A percentile compares a stretch with the other conserved stretches of the same genome.
These are phyloP conservation scores for Oreochromis mossambicus DNA, from an alignment of 2,797 vertebrate genomes.

Conservation along the genomic window DNA sequence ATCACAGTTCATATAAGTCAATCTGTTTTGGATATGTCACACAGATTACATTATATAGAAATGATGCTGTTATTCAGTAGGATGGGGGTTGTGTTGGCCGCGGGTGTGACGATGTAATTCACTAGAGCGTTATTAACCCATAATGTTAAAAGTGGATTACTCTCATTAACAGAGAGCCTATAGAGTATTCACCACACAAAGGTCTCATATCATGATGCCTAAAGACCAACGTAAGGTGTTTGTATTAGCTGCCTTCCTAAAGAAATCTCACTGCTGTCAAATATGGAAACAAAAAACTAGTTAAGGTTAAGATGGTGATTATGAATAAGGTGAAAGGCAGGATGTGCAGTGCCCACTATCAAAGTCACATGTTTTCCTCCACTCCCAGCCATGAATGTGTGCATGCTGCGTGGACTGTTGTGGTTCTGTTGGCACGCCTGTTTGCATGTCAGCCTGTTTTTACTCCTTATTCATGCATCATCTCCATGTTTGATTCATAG, in stretches of 20 bases:
- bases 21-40: slow-evolving; percentile 35
- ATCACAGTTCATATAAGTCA: slow-evolving; percentile 37
- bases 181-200: background rate
- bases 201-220: background rate
- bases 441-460: slow-evolving; percentile 9
- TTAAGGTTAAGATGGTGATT: background rate
- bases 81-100: background rate
- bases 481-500: background rate
- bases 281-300: background rate
- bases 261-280: background rate
- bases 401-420: background rate
- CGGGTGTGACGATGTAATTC: background rate
- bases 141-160: background rate
- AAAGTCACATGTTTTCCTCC: background rate
- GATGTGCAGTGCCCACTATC: background rate
- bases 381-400: background rate
- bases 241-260: background rate
- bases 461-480: background rate
- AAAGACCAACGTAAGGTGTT: background rate
- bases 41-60: slow-evolving; percentile 17
- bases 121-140: background rate
- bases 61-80: background rate
- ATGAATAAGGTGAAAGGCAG: background rate
- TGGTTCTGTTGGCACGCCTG: slow-evolving; percentile 3
- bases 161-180: background rate